A percentile compares a stretch with the other conserved stretches of the same genome.
Conservation (phyloP, 2,888 invertebrate species). For the Acanthosepion lycidas region DNA sequence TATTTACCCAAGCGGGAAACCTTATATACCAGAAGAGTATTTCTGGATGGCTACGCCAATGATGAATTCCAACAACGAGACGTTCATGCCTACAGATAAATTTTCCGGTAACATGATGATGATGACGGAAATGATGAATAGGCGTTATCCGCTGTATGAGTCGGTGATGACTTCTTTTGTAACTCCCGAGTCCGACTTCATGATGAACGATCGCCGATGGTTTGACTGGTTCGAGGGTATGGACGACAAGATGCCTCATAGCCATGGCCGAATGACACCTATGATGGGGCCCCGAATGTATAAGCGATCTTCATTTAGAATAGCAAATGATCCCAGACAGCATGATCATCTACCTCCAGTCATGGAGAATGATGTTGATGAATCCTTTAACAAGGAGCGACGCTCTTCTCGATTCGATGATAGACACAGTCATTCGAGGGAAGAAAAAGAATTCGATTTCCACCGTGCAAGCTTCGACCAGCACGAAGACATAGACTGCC, state of each 20-base stretch:
- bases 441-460: background rate
- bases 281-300: background rate
- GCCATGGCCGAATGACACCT: background rate
- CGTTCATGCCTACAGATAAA: background rate
- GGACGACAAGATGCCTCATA: background rate
- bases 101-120: background rate
- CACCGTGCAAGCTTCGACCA: background rate
- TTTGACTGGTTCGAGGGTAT: background rate
- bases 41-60: no score
- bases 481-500: background rate
- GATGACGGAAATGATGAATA: background rate
- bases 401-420: no score
- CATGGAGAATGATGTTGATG: background rate
- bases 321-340: background rate
- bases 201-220: background rate
- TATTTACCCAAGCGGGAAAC: background rate
- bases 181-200: background rate
- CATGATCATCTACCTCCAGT: background rate
- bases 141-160: background rate
- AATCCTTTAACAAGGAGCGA: background rate
- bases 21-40: background rate
- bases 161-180: background rate
- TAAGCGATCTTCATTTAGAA: background rate
- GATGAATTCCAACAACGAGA: background rate
- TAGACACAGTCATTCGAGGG: background rate